A percentile compares a stretch with the other conserved stretches of the same genome.
phyloP scores from a whole-genome alignment of 1,140 invertebrate genomes.

The Cyrtorhinus lividipennis region DNA sequence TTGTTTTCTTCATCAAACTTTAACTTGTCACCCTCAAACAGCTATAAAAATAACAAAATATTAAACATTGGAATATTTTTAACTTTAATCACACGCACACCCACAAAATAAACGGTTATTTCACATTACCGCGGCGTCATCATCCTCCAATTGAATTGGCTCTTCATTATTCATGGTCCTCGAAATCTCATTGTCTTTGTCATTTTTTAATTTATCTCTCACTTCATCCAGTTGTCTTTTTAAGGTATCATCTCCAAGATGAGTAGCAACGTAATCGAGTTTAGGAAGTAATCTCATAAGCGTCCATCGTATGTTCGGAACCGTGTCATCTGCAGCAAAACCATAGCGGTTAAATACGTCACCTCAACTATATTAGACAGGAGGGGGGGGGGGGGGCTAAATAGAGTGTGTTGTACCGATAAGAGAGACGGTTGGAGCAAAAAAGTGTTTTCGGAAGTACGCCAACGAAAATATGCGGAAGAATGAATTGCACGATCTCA shows the following conservation, averaged over 20 bases:
- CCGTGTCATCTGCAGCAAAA: slow-evolving; percentile 39
- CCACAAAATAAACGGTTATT: too few relatives aligned
- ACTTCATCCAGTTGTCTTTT: neutral
- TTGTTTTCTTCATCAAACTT: slow-evolving; percentile 6
- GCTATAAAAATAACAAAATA: neutral
- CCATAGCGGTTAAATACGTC: too few relatives aligned
- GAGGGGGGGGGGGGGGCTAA: too few relatives aligned
- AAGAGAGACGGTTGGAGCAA: slow-evolving; percentile 39
- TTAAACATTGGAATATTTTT: too few relatives aligned
- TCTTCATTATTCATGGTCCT: neutral
- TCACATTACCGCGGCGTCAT: too few relatives aligned
- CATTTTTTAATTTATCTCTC: neutral
- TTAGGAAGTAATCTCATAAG: slow-evolving; percentile 42
- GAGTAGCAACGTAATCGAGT: slow-evolving; percentile 38
- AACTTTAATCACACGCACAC: too few relatives aligned
- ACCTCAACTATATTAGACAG: too few relatives aligned
- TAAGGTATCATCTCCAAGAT: slow-evolving; percentile 5
- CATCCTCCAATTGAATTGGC: too few relatives aligned
- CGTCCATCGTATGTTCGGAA: slow-evolving; percentile 51
- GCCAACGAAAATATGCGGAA: slow-evolving; percentile 48
- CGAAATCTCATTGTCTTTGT: slow-evolving; percentile 11
- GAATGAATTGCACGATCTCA: slow-evolving; percentile 44
- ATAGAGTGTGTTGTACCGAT: too few relatives aligned
- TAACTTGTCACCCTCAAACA: neutral
- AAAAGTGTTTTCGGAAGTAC: slow-evolving; percentile 59